These are phyloP conservation scores for Pampusana beccarii DNA, from an alignment of 2,113 vertebrate species.

Conservation along the genomic window DNA sequence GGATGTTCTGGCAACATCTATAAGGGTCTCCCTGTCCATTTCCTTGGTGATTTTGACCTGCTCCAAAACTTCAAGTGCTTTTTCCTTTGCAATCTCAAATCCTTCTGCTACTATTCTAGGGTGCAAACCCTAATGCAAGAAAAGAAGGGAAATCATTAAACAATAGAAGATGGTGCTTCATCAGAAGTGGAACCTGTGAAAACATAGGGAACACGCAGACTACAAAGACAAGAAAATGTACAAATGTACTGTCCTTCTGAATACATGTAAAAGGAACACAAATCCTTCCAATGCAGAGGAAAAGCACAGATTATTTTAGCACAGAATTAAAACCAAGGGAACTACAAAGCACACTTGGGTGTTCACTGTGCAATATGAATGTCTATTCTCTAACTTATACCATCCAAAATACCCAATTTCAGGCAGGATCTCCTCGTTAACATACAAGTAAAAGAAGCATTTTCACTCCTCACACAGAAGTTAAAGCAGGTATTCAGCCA, in stretches of 20 bases:
- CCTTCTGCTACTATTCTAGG: constrained; percentile 95
- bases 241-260: constrained; percentile 81
- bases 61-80: constrained; percentile 90
- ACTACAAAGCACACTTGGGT: constrained; percentile 79
- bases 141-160: not conserved
- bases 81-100: constrained; percentile 94
- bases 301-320: constrained; percentile 80
- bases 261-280: constrained; percentile 78
- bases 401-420: not conserved
- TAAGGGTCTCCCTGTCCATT: constrained; percentile 93
- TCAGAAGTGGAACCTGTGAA: not conserved
- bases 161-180: rapidly evolving
- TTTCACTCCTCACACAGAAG: not conserved
- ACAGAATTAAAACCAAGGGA: constrained; percentile 78
- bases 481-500: not conserved
- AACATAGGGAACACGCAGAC: rapidly evolving
- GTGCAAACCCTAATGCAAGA: constrained; percentile 86
- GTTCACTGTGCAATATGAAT: constrained; percentile 70
- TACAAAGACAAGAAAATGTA: constrained; percentile 37
- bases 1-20: constrained; percentile 91
- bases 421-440: not conserved
- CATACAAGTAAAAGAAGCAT: rapidly evolving
- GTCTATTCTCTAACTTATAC: rapidly evolving
- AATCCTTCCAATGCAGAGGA: constrained; percentile 80
- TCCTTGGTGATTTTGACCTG: constrained; percentile 89